A percentile compares a stretch with the other conserved stretches of the same genome.
phyloP scores from a whole-genome alignment of 2,797 vertebrate species.

The Steatocranus sp. region DNA sequence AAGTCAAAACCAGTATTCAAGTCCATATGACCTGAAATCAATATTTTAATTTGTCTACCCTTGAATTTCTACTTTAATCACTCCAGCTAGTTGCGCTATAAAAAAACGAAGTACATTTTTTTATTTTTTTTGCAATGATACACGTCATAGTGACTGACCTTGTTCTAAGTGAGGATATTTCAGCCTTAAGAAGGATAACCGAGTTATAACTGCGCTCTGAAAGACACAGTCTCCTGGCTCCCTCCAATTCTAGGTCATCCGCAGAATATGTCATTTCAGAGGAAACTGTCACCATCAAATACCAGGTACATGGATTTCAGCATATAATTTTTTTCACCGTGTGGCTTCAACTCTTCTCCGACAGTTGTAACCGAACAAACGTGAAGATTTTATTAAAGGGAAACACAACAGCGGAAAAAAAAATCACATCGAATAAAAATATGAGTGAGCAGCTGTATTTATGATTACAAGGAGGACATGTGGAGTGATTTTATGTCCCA shows the following conservation, averaged over 20 bases:
- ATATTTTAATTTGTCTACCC: background rate
- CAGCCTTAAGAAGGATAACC: background rate
- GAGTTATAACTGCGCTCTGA: background rate
- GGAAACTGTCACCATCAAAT: constrained; percentile 1
- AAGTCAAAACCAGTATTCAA: background rate
- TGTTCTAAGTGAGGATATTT: constrained; percentile 20
- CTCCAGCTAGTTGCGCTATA: background rate
- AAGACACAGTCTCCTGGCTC: background rate
- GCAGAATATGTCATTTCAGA: background rate
- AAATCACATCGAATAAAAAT: background rate
- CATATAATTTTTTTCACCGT: background rate
- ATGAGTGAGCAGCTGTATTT: background rate
- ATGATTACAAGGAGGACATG: background rate
- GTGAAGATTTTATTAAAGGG: background rate
- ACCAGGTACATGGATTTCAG: background rate
- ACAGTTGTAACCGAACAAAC: background rate
- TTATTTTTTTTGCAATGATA: background rate
- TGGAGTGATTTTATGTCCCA: background rate
- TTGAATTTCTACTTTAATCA: background rate
- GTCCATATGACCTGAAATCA: background rate
- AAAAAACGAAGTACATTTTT: background rate
- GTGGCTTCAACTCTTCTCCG: background rate
- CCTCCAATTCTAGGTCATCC: constrained; percentile 12
- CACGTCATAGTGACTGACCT: constrained; percentile 7
- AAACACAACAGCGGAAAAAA: background rate